These are phyloP conservation scores for Elmis aenea DNA, from an alignment of 2,888 invertebrate species.

Conservation along the genomic window DNA sequence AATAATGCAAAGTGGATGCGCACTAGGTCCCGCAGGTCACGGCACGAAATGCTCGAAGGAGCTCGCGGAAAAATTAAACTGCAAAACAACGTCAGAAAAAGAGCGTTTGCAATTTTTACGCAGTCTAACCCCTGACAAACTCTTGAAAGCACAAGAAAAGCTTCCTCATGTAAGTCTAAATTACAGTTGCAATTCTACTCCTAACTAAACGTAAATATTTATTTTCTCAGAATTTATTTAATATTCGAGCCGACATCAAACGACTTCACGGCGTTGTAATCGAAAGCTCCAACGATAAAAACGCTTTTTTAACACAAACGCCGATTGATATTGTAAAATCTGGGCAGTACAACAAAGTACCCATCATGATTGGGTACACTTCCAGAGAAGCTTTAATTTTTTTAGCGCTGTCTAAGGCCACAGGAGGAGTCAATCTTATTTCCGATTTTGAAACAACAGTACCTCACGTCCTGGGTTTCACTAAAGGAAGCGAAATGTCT, in stretches of 20 bases:
- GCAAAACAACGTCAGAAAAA: conserved; percentile 37
- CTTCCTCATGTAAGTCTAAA: conserved; percentile 22
- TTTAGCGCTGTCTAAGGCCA: conserved; percentile 9
- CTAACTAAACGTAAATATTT: no score
- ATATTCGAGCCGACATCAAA: no score
- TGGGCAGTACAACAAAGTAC: conserved; percentile 38
- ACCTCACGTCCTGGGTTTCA: conserved; percentile 32
- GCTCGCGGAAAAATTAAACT: conserved; percentile 41
- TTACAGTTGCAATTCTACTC: no score
- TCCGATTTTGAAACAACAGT: conserved; percentile 38
- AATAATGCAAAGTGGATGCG: conserved; percentile 10
- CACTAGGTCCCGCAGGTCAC: conserved; percentile 1
- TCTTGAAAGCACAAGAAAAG: conserved; percentile 18
- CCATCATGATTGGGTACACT: conserved; percentile 39
- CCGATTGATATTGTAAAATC: conserved; percentile 33
- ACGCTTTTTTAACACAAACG: conserved; percentile 34
- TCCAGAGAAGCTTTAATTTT: conserved; percentile 38
- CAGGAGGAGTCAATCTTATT: conserved; percentile 9
- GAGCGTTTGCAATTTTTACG: conserved; percentile 41
- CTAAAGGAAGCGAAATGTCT: conserved; percentile 27
- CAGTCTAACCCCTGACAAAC: conserved; percentile 31
- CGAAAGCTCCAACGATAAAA: no score
- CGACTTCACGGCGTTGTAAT: conserved; percentile 28
- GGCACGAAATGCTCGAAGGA: conserved; percentile 35
- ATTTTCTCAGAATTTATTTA: no score